Evolutionary conservation across 1,140 invertebrate species (phyloP).

Genomic region (Trichonephila inaurata): DNA sequence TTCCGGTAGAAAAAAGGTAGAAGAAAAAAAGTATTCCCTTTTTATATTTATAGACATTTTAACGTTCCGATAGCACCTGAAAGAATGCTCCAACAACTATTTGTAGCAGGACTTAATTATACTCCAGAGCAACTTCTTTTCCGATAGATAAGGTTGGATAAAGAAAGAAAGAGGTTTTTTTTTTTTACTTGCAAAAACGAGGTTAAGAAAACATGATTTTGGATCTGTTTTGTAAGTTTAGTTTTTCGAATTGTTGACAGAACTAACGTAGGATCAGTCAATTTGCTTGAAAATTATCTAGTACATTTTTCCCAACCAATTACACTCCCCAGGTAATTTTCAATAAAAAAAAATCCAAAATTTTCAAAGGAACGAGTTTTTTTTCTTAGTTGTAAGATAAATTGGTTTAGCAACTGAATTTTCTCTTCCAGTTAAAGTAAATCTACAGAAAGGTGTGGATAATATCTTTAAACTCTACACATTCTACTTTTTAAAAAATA

Average conservation of each 20-base stretch:
- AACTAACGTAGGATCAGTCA: neutral
- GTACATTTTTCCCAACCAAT: slow-evolving; percentile 8
- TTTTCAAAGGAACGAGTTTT: neutral
- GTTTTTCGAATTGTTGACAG: neutral
- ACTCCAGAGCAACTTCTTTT: neutral
- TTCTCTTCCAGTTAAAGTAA: neutral
- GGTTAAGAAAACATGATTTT: slow-evolving; percentile 2
- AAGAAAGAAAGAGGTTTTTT: neutral
- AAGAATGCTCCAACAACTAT: slow-evolving; percentile 5
- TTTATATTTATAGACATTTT: slow-evolving; percentile 29
- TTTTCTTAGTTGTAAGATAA: neutral
- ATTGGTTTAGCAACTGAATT: neutral
- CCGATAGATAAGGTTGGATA: neutral
- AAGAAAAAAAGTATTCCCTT: neutral
- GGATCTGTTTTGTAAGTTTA: neutral
- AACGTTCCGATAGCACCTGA: neutral
- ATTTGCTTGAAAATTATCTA: neutral
- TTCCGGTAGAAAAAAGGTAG: neutral
- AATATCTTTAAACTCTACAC: no score
- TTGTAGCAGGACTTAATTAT: slow-evolving; percentile 22
- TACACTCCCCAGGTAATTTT: neutral
- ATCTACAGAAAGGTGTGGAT: no score
- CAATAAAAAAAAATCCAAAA: neutral
- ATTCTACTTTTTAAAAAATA: no score
- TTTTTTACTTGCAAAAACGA: neutral